phyloP scores from a whole-genome alignment of 2,797 vertebrate species.

The Champsocephalus esox region DNA sequence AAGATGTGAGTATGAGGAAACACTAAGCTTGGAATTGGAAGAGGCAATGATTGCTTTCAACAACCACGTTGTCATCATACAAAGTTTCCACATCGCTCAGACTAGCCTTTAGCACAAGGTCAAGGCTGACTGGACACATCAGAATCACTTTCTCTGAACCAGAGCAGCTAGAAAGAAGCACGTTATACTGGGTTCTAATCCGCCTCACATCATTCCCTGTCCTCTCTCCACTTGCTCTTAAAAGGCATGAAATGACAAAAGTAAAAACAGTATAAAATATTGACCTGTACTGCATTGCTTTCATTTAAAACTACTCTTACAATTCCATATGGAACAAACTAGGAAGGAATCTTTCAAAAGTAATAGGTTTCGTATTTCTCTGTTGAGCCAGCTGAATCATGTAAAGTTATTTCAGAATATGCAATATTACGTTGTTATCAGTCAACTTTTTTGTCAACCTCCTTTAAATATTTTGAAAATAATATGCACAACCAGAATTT shows the following conservation, averaged over 20 bases:
- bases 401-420: neutral
- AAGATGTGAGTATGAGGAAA: slow-evolving; percentile 13
- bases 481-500: neutral
- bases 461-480: neutral
- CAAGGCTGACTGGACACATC: slow-evolving; percentile 14
- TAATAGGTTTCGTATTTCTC: neutral
- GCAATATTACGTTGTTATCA: neutral
- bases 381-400: neutral
- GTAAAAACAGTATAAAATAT: too few species aligned
- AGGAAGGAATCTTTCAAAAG: neutral
- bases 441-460: neutral
- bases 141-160: slow-evolving; percentile 3
- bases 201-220: neutral
- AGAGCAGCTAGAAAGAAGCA: neutral
- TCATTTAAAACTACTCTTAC: neutral
- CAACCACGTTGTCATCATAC: slow-evolving; percentile 1
- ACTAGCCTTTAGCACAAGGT: slow-evolving; percentile 17
- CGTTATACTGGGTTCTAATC: neutral
- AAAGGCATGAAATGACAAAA: neutral
- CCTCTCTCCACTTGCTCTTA: neutral
- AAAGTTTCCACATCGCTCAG: slow-evolving; percentile 29
- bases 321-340: neutral
- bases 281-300: neutral
- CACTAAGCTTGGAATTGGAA: neutral
- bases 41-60: slow-evolving; percentile 7